phyloP scores from a whole-genome alignment of 1,140 invertebrate species.

The Ctenoplectra terminalis region DNA sequence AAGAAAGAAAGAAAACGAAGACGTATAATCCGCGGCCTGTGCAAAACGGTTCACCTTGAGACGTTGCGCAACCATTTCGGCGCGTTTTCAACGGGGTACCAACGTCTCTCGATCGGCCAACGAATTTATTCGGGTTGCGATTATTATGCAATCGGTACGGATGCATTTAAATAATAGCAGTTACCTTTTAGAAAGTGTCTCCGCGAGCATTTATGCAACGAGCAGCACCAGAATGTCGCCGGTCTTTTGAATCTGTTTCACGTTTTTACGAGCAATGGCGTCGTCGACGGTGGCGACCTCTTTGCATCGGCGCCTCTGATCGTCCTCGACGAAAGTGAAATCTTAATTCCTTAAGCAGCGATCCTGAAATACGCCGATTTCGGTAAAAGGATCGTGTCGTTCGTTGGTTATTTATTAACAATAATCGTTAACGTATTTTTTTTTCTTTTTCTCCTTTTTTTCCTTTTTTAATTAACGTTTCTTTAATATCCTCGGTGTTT shows the following conservation, averaged over 20 bases:
- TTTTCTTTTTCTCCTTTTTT: no score
- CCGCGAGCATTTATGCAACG: constrained; percentile 1
- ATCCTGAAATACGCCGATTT: neutral
- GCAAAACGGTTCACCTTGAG: constrained; percentile 15
- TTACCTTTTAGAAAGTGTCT: constrained; percentile 19
- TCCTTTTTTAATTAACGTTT: no score
- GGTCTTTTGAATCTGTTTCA: neutral
- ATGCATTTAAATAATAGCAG: constrained; percentile 37
- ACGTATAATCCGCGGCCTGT: neutral
- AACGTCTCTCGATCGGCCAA: neutral
- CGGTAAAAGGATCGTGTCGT: neutral
- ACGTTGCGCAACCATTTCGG: neutral
- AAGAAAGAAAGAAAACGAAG: neutral
- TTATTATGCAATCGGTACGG: constrained; percentile 24
- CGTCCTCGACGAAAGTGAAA: neutral
- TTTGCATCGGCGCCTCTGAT: neutral
- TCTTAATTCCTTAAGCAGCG: neutral
- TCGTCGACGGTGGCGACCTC: neutral
- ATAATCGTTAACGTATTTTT: no score
- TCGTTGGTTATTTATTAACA: no score
- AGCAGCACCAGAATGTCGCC: neutral
- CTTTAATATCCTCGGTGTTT: no score
- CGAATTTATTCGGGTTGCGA: constrained; percentile 13
- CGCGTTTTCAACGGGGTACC: neutral
- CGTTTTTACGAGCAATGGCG: constrained; percentile 1